Conservation (phyloP, 1,140 invertebrate genomes). For the Protaetia brevitarsis region DNA sequence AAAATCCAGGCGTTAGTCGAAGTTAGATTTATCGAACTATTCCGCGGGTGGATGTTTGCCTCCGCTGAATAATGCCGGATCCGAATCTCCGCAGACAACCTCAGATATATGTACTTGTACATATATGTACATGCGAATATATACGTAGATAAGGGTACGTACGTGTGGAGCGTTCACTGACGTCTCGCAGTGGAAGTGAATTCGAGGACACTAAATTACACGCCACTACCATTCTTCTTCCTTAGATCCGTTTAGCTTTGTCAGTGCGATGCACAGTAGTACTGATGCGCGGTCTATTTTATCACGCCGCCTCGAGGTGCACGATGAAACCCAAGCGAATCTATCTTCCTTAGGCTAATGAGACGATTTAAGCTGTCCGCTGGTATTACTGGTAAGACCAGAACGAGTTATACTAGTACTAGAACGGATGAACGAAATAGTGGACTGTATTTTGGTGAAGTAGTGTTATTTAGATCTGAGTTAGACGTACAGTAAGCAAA, state of each 20-base stretch:
- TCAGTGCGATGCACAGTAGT: not conserved
- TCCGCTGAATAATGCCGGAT: constrained; percentile 6
- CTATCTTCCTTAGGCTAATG: constrained; percentile 16
- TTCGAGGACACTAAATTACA: constrained; percentile 6
- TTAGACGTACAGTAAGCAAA: too few species aligned
- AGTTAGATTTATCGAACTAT: constrained; percentile 18
- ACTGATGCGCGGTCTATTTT: not conserved
- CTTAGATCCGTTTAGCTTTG: constrained; percentile 8
- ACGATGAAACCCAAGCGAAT: not conserved
- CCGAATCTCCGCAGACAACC: constrained; percentile 4
- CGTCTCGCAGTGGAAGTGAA: constrained; percentile 7
- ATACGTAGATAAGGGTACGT: too few species aligned
- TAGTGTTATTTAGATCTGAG: too few species aligned
- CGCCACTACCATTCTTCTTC: constrained; percentile 10
- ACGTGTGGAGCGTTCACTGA: not conserved
- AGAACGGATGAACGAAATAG: too few species aligned
- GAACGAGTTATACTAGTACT: too few species aligned
- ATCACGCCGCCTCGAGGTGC: not conserved
- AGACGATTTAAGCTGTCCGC: not conserved
- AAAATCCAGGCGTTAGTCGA: not conserved
- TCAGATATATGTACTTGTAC: constrained; percentile 3
- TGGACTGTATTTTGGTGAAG: too few species aligned
- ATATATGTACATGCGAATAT: too few species aligned
- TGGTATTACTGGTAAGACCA: not conserved
- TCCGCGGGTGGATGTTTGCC: constrained; percentile 6